phyloP scores from a whole-genome alignment of 2,888 invertebrate species.

The Magallana nippona region DNA sequence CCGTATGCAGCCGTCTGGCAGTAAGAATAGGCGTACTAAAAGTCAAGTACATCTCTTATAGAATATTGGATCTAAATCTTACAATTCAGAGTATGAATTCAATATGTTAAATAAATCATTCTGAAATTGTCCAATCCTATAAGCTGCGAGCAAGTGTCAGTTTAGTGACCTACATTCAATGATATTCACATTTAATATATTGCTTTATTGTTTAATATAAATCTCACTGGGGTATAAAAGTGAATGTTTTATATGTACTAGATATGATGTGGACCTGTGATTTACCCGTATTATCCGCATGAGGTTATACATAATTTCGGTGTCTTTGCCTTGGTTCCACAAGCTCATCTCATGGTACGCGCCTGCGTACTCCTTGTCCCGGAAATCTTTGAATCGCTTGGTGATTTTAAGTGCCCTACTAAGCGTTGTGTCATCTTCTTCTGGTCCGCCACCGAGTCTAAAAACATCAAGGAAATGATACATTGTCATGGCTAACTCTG shows the following conservation, averaged over 20 bases:
- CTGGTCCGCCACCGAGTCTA: conserved; percentile 11
- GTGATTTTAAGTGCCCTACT: conserved; percentile 25
- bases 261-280: neutral
- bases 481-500: no score
- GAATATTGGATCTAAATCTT: neutral
- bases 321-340: conserved; percentile 35
- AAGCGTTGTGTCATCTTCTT: conserved; percentile 8
- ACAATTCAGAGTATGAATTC: neutral
- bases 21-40: conserved; percentile 34
- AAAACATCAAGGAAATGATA: neutral
- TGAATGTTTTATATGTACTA: no score
- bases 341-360: conserved; percentile 32
- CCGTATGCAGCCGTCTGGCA: conserved; percentile 33
- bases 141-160: neutral
- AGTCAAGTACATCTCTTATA: conserved; percentile 7
- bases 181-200: neutral
- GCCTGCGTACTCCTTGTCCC: conserved; percentile 1
- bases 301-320: conserved; percentile 40
- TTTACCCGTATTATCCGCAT: conserved; percentile 32
- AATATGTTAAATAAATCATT: neutral
- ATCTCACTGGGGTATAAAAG: no score
- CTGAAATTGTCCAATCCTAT: neutral
- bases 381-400: conserved; percentile 15
- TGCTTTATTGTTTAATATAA: neutral
- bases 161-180: neutral